Percentiles rank a stretch among this genome's conserved stretches.
phyloP scores from a whole-genome alignment of 1,140 invertebrate genomes.

The Oedothorax gibbosus region DNA sequence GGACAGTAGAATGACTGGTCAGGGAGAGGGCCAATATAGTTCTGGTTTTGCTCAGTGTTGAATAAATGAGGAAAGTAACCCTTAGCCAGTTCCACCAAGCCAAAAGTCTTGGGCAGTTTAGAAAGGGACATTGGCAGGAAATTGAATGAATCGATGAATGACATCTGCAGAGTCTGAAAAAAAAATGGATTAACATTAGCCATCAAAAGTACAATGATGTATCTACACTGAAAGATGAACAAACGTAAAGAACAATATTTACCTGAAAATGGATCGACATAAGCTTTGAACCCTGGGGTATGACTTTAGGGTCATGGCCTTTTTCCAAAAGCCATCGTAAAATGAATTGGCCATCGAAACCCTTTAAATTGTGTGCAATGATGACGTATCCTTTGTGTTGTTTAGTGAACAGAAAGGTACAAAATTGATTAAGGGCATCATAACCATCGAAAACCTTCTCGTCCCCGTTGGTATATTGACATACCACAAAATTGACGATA shows the following conservation, averaged over 20 bases:
- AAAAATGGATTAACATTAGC: background rate
- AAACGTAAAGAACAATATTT: background rate
- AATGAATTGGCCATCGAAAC: background rate
- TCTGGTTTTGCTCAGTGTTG: slow-evolving; percentile 46
- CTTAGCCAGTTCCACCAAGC: slow-evolving; percentile 49
- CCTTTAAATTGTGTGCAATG: background rate
- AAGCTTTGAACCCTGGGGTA: background rate
- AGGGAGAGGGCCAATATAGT: slow-evolving; percentile 42
- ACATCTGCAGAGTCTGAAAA: background rate
- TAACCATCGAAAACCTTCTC: slow-evolving; percentile 7
- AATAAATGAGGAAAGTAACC: slow-evolving; percentile 61
- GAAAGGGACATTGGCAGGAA: slow-evolving; percentile 57
- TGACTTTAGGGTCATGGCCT: too few species aligned
- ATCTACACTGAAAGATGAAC: background rate
- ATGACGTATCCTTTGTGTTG: background rate
- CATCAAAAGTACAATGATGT: background rate
- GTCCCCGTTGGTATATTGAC: background rate
- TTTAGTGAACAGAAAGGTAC: background rate
- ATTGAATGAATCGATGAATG: slow-evolving; percentile 43
- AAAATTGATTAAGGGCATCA: background rate
- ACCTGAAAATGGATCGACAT: background rate
- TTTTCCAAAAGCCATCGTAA: background rate
- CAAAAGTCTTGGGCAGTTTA: slow-evolving; percentile 51
- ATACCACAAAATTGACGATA: background rate
- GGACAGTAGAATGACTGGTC: background rate